Evolutionary conservation across 2,797 vertebrate genomes (phyloP).

Genomic region (Sebastes nivosus): DNA sequence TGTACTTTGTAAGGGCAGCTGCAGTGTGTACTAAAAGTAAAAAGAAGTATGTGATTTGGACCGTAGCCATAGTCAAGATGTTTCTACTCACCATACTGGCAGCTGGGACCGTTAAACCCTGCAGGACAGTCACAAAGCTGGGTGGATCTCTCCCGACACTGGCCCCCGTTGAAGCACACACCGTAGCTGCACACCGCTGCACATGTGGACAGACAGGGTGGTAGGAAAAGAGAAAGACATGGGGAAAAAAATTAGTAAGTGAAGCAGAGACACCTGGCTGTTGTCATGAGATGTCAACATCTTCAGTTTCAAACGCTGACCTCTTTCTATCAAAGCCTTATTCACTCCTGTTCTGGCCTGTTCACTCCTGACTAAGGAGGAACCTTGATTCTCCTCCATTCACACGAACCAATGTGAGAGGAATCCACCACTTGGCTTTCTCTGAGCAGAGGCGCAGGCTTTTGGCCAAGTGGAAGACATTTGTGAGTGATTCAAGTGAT

Average conservation of each 20-base stretch:
- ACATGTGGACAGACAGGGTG: slow-evolving; percentile 26
- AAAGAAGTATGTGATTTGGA: too few species aligned
- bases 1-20: too few species aligned
- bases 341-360: slow-evolving; percentile 9
- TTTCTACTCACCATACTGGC: slow-evolving; percentile 87
- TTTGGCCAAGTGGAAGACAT: slow-evolving; percentile 11
- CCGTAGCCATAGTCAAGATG: background rate
- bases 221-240: slow-evolving; percentile 31
- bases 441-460: slow-evolving; percentile 22
- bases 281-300: slow-evolving; percentile 50
- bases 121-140: slow-evolving; percentile 85
- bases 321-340: slow-evolving; percentile 56
- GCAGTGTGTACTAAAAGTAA: too few species aligned
- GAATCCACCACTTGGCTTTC: slow-evolving; percentile 35
- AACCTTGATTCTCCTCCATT: slow-evolving; percentile 46
- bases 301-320: slow-evolving; percentile 48
- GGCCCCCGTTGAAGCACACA: slow-evolving; percentile 87
- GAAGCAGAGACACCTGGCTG: slow-evolving; percentile 58
- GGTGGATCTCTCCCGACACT: slow-evolving; percentile 78
- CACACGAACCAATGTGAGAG: slow-evolving; percentile 54
- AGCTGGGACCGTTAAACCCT: slow-evolving; percentile 89
- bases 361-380: slow-evolving; percentile 47
- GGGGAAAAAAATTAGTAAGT: slow-evolving; percentile 28
- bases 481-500: too few species aligned
- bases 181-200: slow-evolving; percentile 82